Base-by-base conservation (phyloP, 2,113 vertebrate genomes). In the Bubalus kerabau region DNA sequence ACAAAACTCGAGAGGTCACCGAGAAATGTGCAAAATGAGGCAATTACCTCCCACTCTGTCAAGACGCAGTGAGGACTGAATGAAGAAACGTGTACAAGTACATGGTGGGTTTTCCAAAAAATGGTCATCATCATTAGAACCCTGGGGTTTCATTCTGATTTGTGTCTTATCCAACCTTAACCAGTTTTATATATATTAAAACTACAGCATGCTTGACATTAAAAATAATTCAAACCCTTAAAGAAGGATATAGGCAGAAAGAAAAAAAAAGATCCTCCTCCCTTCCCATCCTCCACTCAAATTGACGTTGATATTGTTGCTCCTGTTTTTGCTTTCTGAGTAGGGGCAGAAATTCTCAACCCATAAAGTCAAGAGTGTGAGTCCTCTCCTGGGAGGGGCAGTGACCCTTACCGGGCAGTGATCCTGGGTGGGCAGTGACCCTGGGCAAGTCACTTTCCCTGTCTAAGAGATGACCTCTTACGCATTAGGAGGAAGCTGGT, bases 221-320 rank as follows among this genome's bases (percentile, higher is more conserved):
- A 87, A 91, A 92, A 87, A 91, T 30, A 64, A 85, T 57, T 54
- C 59, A 32, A n/a, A 96, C 6, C 46, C 52, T 74, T 74, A 21
- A 57, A 81, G 81, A 64, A 87, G 19, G 40, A 32, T 23, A 21
- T 3, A 62, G 19, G 43, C 21, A 24, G n/a, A 2, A 28, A 48
- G 48, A 48, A 48, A 48, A 0, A 6, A 56, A 56, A 16, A 21
- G 46, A 4, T 17, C 36, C 50, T 15, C 32, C 7, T 62, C 7
- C 11, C 16, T n/a, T 71, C 54, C 26, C n/a, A 71, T 23, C 24
- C 17, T 74, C 40, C 56, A 57, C 23, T 40, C 28, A 52, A 52
- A 48, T 4, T 57, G 82, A 60, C 0, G 0, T 26, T 50, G 71
- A 43, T 40, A 4, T 16, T 14, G 40, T 78, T 56, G 17, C 14